Conservation (phyloP, 2,888 invertebrate genomes). For the Nomada ruficornis region DNA sequence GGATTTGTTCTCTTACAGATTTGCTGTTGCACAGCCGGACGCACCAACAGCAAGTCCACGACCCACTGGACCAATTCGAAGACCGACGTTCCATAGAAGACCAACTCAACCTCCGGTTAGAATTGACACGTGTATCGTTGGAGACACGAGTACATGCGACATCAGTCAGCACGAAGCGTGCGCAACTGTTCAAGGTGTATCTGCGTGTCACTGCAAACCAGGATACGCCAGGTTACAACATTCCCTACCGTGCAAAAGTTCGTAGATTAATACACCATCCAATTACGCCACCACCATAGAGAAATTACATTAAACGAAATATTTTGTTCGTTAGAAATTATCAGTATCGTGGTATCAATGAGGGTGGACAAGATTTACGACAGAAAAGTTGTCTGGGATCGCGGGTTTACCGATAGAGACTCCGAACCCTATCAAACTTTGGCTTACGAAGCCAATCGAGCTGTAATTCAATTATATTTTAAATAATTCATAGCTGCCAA, state of each 20-base stretch:
- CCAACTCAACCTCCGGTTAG: slow-evolving; percentile 90
- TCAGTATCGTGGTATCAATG: slow-evolving; percentile 91
- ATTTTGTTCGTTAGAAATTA: slow-evolving; percentile 85
- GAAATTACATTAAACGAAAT: background rate
- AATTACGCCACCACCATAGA: no score
- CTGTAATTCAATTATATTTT: slow-evolving; percentile 87
- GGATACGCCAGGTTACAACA: slow-evolving; percentile 85
- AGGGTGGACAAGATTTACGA: slow-evolving; percentile 94
- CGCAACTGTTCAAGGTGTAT: slow-evolving; percentile 91
- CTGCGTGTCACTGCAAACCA: slow-evolving; percentile 94
- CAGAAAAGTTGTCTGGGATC: slow-evolving; percentile 91
- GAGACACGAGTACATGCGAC: slow-evolving; percentile 96
- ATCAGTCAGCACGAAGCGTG: slow-evolving; percentile 94
- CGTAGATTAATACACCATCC: background rate
- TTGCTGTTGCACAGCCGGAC: slow-evolving; percentile 88
- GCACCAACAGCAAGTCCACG: slow-evolving; percentile 79
- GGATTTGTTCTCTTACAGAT: slow-evolving; percentile 83
- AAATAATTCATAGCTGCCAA: background rate
- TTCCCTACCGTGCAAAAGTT: slow-evolving; percentile 81
- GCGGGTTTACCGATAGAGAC: slow-evolving; percentile 89
- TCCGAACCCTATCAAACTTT: slow-evolving; percentile 93
- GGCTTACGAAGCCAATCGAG: slow-evolving; percentile 93
- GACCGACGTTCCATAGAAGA: slow-evolving; percentile 87
- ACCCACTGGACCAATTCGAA: slow-evolving; percentile 83
- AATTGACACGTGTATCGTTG: slow-evolving; percentile 97